Evolutionary conservation across 2,113 vertebrate species (phyloP).

Genomic region (Geothlypis trichas): DNA sequence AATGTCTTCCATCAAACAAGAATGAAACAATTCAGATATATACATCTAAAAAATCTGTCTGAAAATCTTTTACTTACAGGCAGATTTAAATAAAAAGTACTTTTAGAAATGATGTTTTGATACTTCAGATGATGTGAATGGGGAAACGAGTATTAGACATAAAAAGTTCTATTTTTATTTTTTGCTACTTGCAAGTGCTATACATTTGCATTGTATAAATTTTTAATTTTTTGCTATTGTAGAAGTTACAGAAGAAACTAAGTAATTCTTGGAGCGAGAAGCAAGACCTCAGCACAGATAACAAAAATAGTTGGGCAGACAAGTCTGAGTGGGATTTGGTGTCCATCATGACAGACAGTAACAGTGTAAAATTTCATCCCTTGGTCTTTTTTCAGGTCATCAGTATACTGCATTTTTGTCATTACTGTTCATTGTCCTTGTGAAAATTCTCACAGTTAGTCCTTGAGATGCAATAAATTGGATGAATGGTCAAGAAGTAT

Average conservation of each 20-base stretch:
- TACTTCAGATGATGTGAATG: not conserved
- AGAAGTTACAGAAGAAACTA: not conserved
- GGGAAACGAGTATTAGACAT: not conserved
- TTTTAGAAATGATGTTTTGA: not conserved
- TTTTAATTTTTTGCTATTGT: not conserved
- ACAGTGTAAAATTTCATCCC: not conserved
- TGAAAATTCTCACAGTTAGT: not conserved
- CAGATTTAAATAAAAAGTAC: not conserved
- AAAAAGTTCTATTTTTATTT: not conserved
- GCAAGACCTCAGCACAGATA: not conserved
- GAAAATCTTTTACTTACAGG: not conserved
- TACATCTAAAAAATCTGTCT: not conserved
- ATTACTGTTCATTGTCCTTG: not conserved
- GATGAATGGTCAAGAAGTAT: not conserved
- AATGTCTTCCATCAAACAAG: not conserved
- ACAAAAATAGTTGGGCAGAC: not conserved
- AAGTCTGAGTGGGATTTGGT: not conserved
- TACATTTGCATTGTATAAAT: too few species aligned
- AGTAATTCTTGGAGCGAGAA: not conserved
- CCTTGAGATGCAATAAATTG: not conserved
- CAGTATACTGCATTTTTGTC: not conserved
- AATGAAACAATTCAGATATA: not conserved
- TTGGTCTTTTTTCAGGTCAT: not conserved
- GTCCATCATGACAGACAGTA: not conserved
- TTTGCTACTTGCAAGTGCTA: not conserved